A percentile compares a stretch with the other conserved stretches of the same genome.
These are phyloP conservation scores for Rissa tridactyla DNA, from an alignment of 2,113 vertebrate species.

Conservation along the genomic window DNA sequence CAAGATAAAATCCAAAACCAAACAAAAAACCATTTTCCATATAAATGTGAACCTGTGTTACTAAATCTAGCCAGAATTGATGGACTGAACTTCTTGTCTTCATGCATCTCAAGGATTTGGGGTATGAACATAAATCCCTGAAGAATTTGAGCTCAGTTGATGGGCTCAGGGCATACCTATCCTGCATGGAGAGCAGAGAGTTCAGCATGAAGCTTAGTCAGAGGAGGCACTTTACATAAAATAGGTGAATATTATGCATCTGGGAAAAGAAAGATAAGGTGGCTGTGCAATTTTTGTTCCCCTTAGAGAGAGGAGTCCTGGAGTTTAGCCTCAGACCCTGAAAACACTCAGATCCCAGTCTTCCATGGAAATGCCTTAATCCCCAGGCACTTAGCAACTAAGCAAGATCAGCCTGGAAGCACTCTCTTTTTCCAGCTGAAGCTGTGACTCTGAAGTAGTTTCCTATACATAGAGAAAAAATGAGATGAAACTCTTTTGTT, in stretches of 20 bases:
- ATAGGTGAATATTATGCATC: neutral
- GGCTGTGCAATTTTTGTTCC: neutral
- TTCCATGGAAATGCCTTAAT: neutral
- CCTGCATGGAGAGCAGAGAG: neutral
- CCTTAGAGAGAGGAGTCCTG: neutral
- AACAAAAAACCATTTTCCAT: neutral
- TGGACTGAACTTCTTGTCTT: neutral
- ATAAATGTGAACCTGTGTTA: neutral
- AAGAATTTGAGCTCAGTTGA: neutral
- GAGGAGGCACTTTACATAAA: neutral
- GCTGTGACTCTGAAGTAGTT: neutral
- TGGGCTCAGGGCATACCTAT: neutral
- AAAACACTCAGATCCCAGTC: neutral
- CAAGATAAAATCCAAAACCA: neutral
- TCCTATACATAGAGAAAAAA: neutral
- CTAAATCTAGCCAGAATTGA: neutral
- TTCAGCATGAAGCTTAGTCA: neutral
- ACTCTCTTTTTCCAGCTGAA: neutral
- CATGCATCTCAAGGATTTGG: neutral
- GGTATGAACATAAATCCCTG: neutral
- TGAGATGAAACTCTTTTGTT: neutral
- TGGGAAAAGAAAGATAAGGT: neutral
- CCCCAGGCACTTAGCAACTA: neutral
- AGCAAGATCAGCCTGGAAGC: neutral
- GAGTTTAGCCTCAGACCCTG: neutral